These are phyloP conservation scores for Leptopterna dolabrata DNA, from an alignment of 2,888 invertebrate genomes.

Conservation along the genomic window DNA sequence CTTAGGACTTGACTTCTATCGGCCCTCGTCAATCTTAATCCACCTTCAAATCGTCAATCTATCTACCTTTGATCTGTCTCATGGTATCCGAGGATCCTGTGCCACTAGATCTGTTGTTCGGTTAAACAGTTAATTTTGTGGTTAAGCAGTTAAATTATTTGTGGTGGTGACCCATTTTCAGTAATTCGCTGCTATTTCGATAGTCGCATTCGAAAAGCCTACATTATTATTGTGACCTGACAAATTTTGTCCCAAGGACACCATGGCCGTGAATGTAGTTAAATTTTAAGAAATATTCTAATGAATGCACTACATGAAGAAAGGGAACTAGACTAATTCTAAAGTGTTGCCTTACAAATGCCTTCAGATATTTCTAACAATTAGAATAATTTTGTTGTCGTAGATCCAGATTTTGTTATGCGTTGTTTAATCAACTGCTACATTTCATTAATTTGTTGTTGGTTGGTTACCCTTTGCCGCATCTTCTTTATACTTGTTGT, in stretches of 20 bases:
- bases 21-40: too few relatives aligned
- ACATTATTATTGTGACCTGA: background rate
- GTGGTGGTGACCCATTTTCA: background rate
- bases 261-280: background rate
- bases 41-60: too few relatives aligned
- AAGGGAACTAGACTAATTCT: background rate
- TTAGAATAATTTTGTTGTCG: background rate
- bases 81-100: too few relatives aligned
- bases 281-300: background rate
- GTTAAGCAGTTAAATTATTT: too few relatives aligned
- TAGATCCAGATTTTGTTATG: background rate
- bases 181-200: background rate
- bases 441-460: background rate
- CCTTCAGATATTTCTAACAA: background rate
- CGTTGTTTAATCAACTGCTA: background rate
- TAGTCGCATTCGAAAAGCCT: background rate
- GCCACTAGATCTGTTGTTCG: too few relatives aligned
- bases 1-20: too few relatives aligned
- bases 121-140: too few relatives aligned
- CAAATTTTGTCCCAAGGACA: background rate
- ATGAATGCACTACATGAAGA: background rate
- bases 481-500: background rate
- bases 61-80: too few relatives aligned
- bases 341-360: background rate
- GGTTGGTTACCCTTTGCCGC: background rate